Evolutionary conservation across 1,140 invertebrate genomes (phyloP).

Genomic region (Leptestheria dahalacensis): DNA sequence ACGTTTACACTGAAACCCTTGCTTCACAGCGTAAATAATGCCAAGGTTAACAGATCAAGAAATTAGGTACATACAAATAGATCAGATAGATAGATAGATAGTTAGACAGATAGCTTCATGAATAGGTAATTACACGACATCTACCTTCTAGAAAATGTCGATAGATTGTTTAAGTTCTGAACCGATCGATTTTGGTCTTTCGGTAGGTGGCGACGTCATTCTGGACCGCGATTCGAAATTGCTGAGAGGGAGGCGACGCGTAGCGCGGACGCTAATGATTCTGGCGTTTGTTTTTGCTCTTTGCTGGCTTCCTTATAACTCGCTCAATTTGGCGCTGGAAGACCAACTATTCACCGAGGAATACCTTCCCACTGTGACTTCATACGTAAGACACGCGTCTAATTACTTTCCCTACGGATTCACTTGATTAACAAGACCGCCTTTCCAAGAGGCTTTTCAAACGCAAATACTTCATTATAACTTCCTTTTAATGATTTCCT

Average conservation of each 20-base stretch:
- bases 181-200: not conserved
- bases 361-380: not conserved
- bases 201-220: slow-evolving; percentile 11
- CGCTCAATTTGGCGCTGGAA: slow-evolving; percentile 46
- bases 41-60: slow-evolving; percentile 40
- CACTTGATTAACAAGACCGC: no score
- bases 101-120: no score
- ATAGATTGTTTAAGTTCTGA: no score
- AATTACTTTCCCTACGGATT: no score
- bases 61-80: slow-evolving; percentile 31
- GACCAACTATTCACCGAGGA: not conserved
- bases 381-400: not conserved
- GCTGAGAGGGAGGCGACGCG: slow-evolving; percentile 47
- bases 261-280: slow-evolving; percentile 55
- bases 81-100: no score
- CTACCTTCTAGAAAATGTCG: no score
- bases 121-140: no score
- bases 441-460: no score
- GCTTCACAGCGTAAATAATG: no score
- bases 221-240: slow-evolving; percentile 26
- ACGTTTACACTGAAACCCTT: no score
- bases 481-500: no score
- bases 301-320: slow-evolving; percentile 65
- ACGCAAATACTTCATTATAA: no score
- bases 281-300: slow-evolving; percentile 55